Percentiles rank a stretch among this genome's conserved stretches.
phyloP scores from a whole-genome alignment of 2,797 vertebrate species.

The Pseudochirops corinnae region DNA sequence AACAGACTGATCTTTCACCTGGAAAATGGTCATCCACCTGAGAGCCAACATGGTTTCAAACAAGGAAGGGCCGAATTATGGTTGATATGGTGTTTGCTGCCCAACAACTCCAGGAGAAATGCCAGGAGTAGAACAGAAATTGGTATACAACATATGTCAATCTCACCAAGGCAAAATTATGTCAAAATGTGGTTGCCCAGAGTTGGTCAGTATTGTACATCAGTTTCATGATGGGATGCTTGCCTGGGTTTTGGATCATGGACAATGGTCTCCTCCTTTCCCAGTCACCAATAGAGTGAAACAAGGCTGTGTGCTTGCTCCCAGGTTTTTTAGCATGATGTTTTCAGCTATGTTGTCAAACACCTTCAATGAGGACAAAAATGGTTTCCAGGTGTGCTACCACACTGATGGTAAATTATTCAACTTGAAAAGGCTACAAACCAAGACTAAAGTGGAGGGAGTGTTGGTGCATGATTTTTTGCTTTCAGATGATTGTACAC shows the following conservation, averaged over 20 bases:
- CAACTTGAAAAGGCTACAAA: background rate
- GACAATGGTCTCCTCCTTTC: background rate
- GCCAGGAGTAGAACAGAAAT: background rate
- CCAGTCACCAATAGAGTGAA: background rate
- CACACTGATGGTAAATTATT: background rate
- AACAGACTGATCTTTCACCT: no score
- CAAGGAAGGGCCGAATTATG: background rate
- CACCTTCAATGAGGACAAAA: background rate
- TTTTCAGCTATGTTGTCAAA: background rate
- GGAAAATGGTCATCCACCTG: no score
- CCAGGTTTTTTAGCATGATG: background rate
- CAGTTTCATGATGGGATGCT: background rate
- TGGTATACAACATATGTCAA: no score
- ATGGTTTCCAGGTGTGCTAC: background rate
- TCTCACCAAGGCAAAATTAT: background rate
- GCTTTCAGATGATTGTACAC: background rate
- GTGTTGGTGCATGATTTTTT: background rate
- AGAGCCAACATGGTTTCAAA: background rate
- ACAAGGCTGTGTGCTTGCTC: background rate
- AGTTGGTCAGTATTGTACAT: background rate
- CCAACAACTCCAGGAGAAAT: background rate
- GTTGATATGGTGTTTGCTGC: background rate
- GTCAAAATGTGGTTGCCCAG: background rate
- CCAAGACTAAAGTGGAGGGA: background rate
- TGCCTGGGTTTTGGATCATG: background rate